Percentiles rank a stretch among this genome's conserved stretches.
phyloP scores from a whole-genome alignment of 2,797 vertebrate species.

The Echiichthys vipera region DNA sequence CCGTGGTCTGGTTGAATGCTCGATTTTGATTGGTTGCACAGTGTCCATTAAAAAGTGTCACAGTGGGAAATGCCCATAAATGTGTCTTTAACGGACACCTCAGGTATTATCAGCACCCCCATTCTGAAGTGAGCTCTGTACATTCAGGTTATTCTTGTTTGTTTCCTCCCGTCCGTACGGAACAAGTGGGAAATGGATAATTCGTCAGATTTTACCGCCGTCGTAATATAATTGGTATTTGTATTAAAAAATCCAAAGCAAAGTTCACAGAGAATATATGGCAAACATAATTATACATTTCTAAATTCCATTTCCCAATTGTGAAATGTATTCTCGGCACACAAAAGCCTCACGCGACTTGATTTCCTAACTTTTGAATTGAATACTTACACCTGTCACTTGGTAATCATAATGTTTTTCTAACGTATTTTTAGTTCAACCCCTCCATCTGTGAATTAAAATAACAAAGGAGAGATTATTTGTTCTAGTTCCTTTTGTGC shows the following conservation, averaged over 20 bases:
- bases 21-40: no score
- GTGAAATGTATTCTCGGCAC: slow-evolving; percentile 3
- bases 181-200: neutral
- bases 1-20: no score
- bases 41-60: no score
- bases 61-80: no score
- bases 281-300: neutral
- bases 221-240: slow-evolving; percentile 16
- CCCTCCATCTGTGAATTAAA: slow-evolving; percentile 47
- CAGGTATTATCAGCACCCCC: no score
- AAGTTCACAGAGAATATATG: slow-evolving; percentile 3
- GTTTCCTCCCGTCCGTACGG: slow-evolving; percentile 2
- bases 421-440: slow-evolving; percentile 56
- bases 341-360: slow-evolving; percentile 8
- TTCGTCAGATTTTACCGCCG: neutral
- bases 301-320: slow-evolving; percentile 4
- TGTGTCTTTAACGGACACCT: no score
- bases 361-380: slow-evolving; percentile 32
- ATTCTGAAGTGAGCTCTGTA: neutral
- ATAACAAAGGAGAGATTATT: slow-evolving; percentile 68
- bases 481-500: slow-evolving; percentile 62
- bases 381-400: slow-evolving; percentile 23
- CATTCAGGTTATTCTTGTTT: neutral
- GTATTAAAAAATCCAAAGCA: slow-evolving; percentile 2
- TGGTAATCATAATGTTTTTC: slow-evolving; percentile 35